Conservation (phyloP, 1,140 invertebrate species). For the Copidosoma floridanum region DNA sequence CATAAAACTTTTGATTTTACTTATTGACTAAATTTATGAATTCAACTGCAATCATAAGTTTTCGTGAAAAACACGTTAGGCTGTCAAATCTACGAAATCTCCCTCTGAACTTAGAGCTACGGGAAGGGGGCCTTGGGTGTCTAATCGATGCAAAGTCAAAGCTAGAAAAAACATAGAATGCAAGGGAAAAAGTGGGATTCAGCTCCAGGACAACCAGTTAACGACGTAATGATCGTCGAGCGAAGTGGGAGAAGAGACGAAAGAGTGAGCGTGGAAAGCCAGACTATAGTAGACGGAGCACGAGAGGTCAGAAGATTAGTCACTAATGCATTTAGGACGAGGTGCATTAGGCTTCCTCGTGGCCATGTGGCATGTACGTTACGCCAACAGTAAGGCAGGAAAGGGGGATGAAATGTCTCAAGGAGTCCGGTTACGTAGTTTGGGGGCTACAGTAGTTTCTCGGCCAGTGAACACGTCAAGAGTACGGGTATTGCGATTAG, state of each 20-base stretch:
- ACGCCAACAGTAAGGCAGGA: not conserved
- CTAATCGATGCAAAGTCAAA: too few species aligned
- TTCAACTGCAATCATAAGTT: too few species aligned
- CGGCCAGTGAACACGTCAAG: not conserved
- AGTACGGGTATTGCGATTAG: not conserved
- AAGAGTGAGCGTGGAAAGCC: slow-evolving; percentile 23
- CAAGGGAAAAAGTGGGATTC: slow-evolving; percentile 19
- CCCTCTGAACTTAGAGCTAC: too few species aligned
- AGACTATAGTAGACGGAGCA: slow-evolving; percentile 4
- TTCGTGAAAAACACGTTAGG: too few species aligned
- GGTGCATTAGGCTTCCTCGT: slow-evolving; percentile 25
- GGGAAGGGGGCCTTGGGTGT: too few species aligned
- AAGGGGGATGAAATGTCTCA: not conserved
- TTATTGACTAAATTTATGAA: too few species aligned
- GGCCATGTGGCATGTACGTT: not conserved
- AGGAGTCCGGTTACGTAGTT: slow-evolving; percentile 2
- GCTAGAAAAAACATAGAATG: too few species aligned
- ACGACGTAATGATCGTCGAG: slow-evolving; percentile 37
- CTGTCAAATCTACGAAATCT: too few species aligned
- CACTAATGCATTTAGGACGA: slow-evolving; percentile 38
- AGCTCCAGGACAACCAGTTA: slow-evolving; percentile 35
- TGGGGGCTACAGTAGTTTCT: too few species aligned
- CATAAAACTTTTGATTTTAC: too few species aligned
- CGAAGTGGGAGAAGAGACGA: slow-evolving; percentile 20
- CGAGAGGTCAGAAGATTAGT: slow-evolving; percentile 40